phyloP scores from a whole-genome alignment of 2,113 vertebrate species.

The Calonectris borealis region DNA sequence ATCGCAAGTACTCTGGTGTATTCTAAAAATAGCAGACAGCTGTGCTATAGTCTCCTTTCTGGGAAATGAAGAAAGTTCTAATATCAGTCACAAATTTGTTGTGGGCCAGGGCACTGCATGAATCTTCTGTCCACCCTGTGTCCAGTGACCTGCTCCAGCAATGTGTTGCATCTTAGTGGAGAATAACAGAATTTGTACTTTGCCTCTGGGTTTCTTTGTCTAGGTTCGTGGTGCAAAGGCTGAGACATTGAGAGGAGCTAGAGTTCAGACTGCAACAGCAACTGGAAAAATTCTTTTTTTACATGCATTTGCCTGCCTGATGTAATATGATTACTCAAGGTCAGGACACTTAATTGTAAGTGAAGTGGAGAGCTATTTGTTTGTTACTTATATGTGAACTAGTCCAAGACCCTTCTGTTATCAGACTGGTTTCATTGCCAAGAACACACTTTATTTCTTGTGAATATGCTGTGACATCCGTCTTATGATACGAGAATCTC shows the following conservation, averaged over 20 bases:
- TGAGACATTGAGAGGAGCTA: neutral
- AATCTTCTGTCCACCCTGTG: neutral
- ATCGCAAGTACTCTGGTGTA: neutral
- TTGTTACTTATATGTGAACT: conserved; percentile 7
- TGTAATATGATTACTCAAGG: neutral
- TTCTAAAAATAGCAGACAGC: neutral
- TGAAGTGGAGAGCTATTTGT: conserved; percentile 11
- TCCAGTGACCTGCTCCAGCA: neutral
- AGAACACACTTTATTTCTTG: conserved; percentile 5
- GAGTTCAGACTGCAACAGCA: neutral
- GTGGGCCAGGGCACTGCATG: neutral
- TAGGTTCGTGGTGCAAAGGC: neutral
- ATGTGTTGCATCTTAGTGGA: neutral
- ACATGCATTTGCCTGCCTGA: neutral
- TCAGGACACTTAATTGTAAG: conserved; percentile 18
- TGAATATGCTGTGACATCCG: neutral
- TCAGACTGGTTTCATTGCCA: conserved; percentile 13
- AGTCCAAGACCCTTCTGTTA: conserved; percentile 2
- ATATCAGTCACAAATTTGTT: neutral
- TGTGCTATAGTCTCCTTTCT: neutral
- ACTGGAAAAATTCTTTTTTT: neutral
- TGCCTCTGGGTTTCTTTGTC: neutral
- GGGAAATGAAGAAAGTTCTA: neutral
- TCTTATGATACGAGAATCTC: neutral
- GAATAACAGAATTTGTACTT: neutral